Evolutionary conservation across 2,113 vertebrate genomes (phyloP), one percentile per base, ranked within the genome.

Genomic region (Ivindomyrus marchei): DNA sequence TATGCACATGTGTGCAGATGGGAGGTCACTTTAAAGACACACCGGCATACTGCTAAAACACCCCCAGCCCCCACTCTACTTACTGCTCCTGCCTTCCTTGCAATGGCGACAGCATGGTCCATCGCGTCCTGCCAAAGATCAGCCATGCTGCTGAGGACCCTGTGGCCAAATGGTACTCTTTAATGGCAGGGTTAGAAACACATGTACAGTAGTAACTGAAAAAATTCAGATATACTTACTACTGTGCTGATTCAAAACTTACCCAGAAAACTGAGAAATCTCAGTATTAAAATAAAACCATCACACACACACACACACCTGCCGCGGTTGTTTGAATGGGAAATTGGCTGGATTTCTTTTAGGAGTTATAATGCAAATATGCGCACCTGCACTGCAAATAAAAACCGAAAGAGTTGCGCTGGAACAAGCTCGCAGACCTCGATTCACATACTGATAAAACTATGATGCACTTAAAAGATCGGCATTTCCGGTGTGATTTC

Each of bases 81-180:
- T 91, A 96, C 96, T 91, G 94, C 89, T 91, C 96, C 96, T 19
- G 95, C 93, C 91, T 92, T 92, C 0, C 93, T 92, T 17, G 96
- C 95, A 8, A 94, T 36, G 1, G 92, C 91, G 0, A 62, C 56
- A 62, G 56, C 24, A n/a, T 62, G 56, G 56, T 62, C 56, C 56
- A 62, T 62, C 8, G 21, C 56, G 0, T 62, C 56, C 56, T 62
- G 56, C 56, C 56, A 62, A 62, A 62, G 56, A 62, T 62, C 56
- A n/a, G 56, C 56, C 56, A 62, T 62, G 56, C 21, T 62, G 56
- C 56, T 9, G 56, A 62, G 24, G 56, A 62, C 21, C 56, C 56
- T 62, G 24, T n/a, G 24, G 24, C 21, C 21, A 62, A 62, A 62
- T 2, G 24, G 56, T 58, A 58, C 56, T 24, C 56, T 8, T 58